These are phyloP conservation scores for Platanista minor DNA, from an alignment of 2,113 vertebrate genomes.

Conservation along the genomic window DNA sequence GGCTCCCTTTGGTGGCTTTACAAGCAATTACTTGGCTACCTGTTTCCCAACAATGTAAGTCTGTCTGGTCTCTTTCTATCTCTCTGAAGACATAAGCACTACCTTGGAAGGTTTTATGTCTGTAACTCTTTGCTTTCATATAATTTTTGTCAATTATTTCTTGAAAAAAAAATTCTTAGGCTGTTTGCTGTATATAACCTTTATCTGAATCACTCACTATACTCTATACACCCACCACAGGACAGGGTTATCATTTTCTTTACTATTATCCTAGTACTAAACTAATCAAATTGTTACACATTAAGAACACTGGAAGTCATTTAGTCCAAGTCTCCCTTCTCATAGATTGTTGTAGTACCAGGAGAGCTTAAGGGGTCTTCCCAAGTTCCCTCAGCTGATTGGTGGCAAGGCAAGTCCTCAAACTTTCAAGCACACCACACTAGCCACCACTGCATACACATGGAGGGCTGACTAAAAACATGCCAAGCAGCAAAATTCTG, in stretches of 20 bases:
- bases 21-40: constrained; percentile 55
- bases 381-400: not conserved
- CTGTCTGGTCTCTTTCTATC: not conserved
- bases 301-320: not conserved
- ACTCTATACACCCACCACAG: not conserved
- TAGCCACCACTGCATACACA: not conserved
- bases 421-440: not conserved
- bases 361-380: not conserved
- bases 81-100: constrained; percentile 34
- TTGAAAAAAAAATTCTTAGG: not conserved
- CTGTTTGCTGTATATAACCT: not conserved
- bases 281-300: not conserved
- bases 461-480: not conserved
- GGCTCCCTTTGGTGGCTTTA: constrained; percentile 29
- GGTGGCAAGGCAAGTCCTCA: not conserved
- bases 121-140: not conserved
- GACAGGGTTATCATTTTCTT: not conserved
- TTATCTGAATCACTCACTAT: not conserved
- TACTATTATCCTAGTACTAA: not conserved
- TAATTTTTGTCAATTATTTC: constrained; percentile 30
- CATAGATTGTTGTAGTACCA: not conserved
- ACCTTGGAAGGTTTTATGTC: not conserved
- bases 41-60: constrained; percentile 51
- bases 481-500: not conserved
- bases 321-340: not conserved